Evolutionary conservation across 2,888 invertebrate species (phyloP).

Genomic region (Nymphalis urticae): DNA sequence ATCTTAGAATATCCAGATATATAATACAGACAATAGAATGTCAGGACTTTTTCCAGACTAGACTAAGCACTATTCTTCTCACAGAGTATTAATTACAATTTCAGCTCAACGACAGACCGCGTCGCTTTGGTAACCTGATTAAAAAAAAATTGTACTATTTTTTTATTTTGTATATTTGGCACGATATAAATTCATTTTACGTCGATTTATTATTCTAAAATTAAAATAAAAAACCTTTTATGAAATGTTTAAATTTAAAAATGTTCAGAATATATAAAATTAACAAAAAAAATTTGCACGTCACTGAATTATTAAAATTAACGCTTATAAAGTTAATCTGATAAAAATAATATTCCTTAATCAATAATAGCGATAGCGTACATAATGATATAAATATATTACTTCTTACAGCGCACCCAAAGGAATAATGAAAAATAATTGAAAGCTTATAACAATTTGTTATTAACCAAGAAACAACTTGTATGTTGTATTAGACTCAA

Average conservation of each 20-base stretch:
- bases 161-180: conserved; percentile 8
- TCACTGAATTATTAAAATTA: too few relatives aligned
- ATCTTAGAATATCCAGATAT: neutral
- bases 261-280: too few relatives aligned
- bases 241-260: neutral
- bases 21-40: neutral
- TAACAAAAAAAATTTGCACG: too few relatives aligned
- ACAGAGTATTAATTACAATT: neutral
- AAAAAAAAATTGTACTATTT: conserved; percentile 5
- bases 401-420: too few relatives aligned
- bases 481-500: too few relatives aligned
- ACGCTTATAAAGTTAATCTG: too few relatives aligned
- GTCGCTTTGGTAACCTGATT: conserved; percentile 1
- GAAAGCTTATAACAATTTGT: too few relatives aligned
- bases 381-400: too few relatives aligned
- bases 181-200: conserved; percentile 7
- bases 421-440: too few relatives aligned
- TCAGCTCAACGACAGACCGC: neutral
- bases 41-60: neutral
- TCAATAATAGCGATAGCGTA: too few relatives aligned
- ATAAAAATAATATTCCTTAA: too few relatives aligned
- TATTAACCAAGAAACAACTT: too few relatives aligned
- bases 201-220: conserved; percentile 3
- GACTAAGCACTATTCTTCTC: neutral
- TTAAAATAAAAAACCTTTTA: neutral